Evolutionary conservation across 2,113 vertebrate species (phyloP), one percentile per base, ranked within the genome.

Genomic region (Scomber japonicus): DNA sequence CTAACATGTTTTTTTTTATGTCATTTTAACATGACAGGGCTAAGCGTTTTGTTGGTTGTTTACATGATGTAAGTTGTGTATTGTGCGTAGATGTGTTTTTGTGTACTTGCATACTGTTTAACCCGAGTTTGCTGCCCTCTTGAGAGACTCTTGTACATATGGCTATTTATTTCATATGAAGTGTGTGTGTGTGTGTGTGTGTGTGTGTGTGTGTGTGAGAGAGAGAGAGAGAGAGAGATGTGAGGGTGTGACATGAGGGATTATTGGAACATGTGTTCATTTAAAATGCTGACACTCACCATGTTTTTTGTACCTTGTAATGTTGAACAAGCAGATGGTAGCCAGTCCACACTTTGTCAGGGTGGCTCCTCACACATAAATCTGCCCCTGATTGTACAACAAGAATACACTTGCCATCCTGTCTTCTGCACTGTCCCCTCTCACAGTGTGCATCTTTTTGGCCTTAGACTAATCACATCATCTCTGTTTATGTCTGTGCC

Each of bases 81-180:
- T 68, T 75, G 59, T 82, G 64, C 75, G 61, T 62, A 68, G 11
- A 60, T 65, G 35, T 82, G 45, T 81, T 71, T 76, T 62, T 71
- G 53, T 82, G 71, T 82, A 56, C 31, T 67, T 59, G 40, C 70
- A 78, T 78, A 46, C 48, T 75, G 44, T 66, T 35, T 69, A 55
- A 73, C 72, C 61, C 78, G 53, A 55, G 24, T 82, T 85, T 77
- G 71, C 68, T 75, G 56, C 75, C 78, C 54, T 49, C 21, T 50
- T 59, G 5, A 65, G 53, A 49, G 73, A 80, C 45, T 61, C 57
- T 72, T 93, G 83, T 88, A 91, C 44, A 93, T 90, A 91, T 72
- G 77, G 49, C 49, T 93, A 93, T 94, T 94, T 94, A 93, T 94
- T 93, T 93, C 54, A 15, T 66, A 78, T 71, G 53, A 71, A 49